Base-by-base conservation (phyloP, 2,113 vertebrate genomes). In the Rhizomys pruinosus region DNA sequence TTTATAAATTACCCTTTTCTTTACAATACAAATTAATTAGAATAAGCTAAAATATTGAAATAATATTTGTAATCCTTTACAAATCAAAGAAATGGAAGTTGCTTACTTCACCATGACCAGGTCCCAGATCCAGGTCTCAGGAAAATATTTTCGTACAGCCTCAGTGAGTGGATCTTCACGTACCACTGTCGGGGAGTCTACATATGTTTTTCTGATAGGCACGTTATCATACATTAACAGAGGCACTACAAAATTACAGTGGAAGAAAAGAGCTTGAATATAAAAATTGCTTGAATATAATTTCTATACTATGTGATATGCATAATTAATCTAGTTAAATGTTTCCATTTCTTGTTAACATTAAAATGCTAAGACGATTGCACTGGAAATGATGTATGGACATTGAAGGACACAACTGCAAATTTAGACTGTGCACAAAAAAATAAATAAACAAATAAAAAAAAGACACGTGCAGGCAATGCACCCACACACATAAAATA, bases 111-210 rank as follows among this genome's bases (percentile, higher is more conserved):
- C 8, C 63, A 91, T 29, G 59, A 97, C 81, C 90, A 97, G 87
- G 90, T 86, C 96, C 97, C 97, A 98, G 87, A 98, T 96, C 98
- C 97, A 98, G 4, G 98, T 98, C 95, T 98, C 98, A 85, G 97
- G 98, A 86, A 98, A 98, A 86, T 97, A 97, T 44, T 90, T 97
- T 73, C 97, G 57, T n/a, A 97, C 71, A 37, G 96, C 97, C 84
- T 98, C 97, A 25, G 92, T 9, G 3, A 27, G 3, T 55, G 39
- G 25, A 22, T 71, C 16, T 81, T 63, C 23, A 44, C 0, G 27
- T 32, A 27, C 16, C 52, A 29, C 16, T 47, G 25, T 47, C 16
- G 3, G 34, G 39, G 57, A 1, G 27, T 81, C 23, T 37, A 39
- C 7, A 57, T 1, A 10, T 15, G 32, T 7, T 63, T 42, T 37